Conservation (phyloP, 1,140 invertebrate genomes). For the Apocrypta bakeri region DNA sequence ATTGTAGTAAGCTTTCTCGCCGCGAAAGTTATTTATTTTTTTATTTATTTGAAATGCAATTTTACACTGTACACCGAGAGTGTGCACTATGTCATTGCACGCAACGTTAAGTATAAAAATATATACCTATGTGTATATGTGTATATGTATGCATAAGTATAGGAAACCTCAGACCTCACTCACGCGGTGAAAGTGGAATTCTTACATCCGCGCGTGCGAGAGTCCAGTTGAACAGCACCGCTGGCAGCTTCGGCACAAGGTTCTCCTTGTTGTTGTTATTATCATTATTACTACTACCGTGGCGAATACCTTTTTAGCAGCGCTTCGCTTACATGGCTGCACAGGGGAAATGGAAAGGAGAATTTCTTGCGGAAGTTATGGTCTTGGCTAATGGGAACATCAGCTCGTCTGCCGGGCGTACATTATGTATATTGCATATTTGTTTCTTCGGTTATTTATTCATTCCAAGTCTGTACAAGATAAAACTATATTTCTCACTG, state of each 20-base stretch:
- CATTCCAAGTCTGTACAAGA: no score
- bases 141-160: neutral
- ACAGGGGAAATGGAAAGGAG: neutral
- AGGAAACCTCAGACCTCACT: neutral
- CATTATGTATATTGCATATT: no score
- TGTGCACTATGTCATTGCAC: no score
- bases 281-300: no score
- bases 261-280: conserved; percentile 23
- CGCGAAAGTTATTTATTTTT: no score
- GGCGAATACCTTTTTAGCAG: neutral
- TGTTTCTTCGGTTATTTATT: no score
- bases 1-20: no score
- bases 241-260: neutral
- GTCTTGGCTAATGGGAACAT: neutral
- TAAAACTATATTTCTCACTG: no score
- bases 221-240: neutral
- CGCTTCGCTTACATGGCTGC: neutral
- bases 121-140: no score
- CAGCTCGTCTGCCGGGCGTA: neutral
- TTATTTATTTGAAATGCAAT: neutral
- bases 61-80: neutral
- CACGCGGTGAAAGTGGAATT: conserved; percentile 59
- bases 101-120: no score
- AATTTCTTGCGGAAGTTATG: neutral
- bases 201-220: no score